Base-by-base conservation (phyloP, 2,888 invertebrate species). In the Ashinkailepas kermadecensis region DNA sequence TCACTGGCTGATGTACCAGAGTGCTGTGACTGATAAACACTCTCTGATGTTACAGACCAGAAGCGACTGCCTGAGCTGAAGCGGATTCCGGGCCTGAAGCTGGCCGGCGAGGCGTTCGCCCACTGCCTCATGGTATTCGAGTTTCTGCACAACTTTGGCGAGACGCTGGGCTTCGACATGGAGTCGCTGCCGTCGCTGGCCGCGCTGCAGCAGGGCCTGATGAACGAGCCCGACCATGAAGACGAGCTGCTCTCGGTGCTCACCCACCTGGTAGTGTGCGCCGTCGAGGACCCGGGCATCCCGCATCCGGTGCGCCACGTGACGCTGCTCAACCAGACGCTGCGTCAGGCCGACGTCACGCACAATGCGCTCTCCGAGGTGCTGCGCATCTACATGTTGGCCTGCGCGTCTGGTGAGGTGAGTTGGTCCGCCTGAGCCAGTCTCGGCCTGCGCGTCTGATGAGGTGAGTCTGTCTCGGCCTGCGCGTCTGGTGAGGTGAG, bases 41-140 rank as follows among this genome's bases (percentile, higher is more conserved):
- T 1, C 39, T 39, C 39, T 4, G 39, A 39, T 39, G 2, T 39
- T 39, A 39, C 81, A 62, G 85, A 85, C 62, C 83, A 84, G 78
- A 80, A 88, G 86, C 86, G 86, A 7, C 84, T 90, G 81, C 89
- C 89, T 10, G 87, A 87, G 8, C 89, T 94, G 81, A 91, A 92
- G 82, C 90, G 96, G 84, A 92, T 98, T 85, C 92, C 93, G 0
- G 94, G 94, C 1, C 89, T 95, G 82, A 92, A 92, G 86, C 89
- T 99, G 81, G 90, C 94, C 0, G 96, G 96, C 0, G 92, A 94
- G 86, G 96, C 97, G 0, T 95, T 97, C 89, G 94, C 95, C 0
- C 95, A 98, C 88, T 90, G 94, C 78, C 89, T 99, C 54, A 97
- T 98, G 93, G 94, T 96, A n/a, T 94, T 94, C 86, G 98, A 99